Percentiles rank a stretch among this genome's conserved stretches.
Evolutionary conservation across 2,888 invertebrate species (phyloP).

Genomic region (Torymus texanus): DNA sequence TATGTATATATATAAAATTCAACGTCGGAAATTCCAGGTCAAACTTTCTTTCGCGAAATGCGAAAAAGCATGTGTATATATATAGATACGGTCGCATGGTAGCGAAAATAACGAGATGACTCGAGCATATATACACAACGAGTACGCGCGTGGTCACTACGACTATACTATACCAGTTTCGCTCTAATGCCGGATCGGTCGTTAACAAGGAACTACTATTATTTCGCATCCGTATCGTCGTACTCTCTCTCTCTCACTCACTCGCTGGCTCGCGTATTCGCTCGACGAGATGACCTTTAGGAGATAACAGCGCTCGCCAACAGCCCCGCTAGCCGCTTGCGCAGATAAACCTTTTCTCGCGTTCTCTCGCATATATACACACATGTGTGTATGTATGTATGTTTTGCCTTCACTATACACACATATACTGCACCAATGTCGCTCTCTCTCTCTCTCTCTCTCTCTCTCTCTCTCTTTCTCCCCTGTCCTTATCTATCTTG

Average conservation of each 20-base stretch:
- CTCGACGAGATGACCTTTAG: conserved; percentile 58
- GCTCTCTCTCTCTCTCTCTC: too few species aligned
- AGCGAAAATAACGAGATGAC: conserved; percentile 20
- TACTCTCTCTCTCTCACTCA: too few species aligned
- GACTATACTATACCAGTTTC: conserved; percentile 12
- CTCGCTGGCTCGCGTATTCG: neutral
- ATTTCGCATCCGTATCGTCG: conserved; percentile 56
- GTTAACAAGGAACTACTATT: conserved; percentile 58
- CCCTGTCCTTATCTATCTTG: conserved; percentile 7
- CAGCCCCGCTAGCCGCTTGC: neutral
- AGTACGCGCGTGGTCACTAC: neutral
- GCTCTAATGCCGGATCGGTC: conserved; percentile 56
- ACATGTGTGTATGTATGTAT: neutral
- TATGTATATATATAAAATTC: neutral
- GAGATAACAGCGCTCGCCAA: conserved; percentile 50
- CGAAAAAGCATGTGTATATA: neutral
- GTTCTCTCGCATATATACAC: neutral
- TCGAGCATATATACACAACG: neutral
- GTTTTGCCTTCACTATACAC: neutral
- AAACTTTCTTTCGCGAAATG: neutral
- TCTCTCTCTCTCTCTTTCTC: too few species aligned
- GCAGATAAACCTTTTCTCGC: conserved; percentile 37
- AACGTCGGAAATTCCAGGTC: neutral
- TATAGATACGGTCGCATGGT: too few species aligned
- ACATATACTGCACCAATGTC: too few species aligned